Base-by-base conservation (phyloP, 2,113 vertebrate genomes). In the Pachycephala philippinensis region DNA sequence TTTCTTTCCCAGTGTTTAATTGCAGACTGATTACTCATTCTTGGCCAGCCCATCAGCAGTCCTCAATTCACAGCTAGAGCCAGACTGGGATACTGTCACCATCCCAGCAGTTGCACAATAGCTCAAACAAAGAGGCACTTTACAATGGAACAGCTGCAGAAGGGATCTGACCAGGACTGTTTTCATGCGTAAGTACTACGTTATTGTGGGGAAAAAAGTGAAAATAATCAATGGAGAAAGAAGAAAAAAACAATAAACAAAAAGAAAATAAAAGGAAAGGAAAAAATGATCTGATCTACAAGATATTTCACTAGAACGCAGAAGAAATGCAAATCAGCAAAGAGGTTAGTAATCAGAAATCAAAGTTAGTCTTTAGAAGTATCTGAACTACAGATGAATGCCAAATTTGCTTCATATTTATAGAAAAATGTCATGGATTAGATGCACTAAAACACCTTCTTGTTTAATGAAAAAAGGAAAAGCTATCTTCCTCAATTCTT, bases 111-210 rank as follows among this genome's bases (percentile, higher is more conserved):
- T 81, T 87, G 72, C 86, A 92, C 63, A 84, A 79, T 10, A 68
- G 61, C 77, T 95, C 80, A 89, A 53, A 95, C 57, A 96, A 94
- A 92, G 92, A 94, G n/a, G 50, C 82, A 44, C 21, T 96, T 92
- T 45, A 79, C 65, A 95, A 65, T 40, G 40, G 52, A 95, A 87
- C 90, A 95, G 96, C 94, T 95, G 93, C 91, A 95, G 79, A 89
- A 94, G 85, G 79, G 63, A 80, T 65, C 85, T 96, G 93, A 93
- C 35, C 86, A 93, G 82, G 45, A 79, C 82, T 79, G 83, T 61
- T 86, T 79, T 87, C 76, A 87, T 74, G 83, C 4, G 1, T 33
- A 77, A 93, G 70, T 49, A 80, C 64, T 75, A 84, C 5, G 47
- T 66, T 92, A 76, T 65, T 87, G 89, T 28, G 33, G 16, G 39